phyloP scores from a whole-genome alignment of 2,113 vertebrate genomes.

The Etheostoma cragini region DNA sequence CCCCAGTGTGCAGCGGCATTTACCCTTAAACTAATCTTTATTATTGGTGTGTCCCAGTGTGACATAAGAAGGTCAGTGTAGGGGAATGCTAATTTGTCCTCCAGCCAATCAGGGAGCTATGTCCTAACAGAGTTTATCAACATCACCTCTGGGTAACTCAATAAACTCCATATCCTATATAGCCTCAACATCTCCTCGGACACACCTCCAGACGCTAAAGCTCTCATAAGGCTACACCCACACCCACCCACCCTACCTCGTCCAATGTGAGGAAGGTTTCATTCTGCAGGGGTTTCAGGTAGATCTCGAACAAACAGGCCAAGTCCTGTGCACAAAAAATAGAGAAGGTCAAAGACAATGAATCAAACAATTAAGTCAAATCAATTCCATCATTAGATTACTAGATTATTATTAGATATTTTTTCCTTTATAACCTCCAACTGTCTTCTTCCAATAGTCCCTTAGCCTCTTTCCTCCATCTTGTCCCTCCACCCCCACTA shows the following conservation, averaged over 20 bases:
- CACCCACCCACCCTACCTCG: conserved; percentile 85
- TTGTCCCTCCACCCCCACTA: conserved; percentile 5
- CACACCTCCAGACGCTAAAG: neutral
- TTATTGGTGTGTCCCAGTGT: conserved; percentile 39
- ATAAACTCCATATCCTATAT: conserved; percentile 27
- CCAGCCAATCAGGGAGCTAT: conserved; percentile 50
- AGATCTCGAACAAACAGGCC: conserved; percentile 93
- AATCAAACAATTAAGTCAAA: conserved; percentile 25
- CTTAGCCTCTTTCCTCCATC: conserved; percentile 30
- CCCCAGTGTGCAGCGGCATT: conserved; percentile 53
- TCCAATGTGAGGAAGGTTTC: conserved; percentile 96
- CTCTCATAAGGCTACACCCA: conserved; percentile 58
- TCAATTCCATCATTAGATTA: conserved; percentile 25
- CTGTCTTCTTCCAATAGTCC: conserved; percentile 21
- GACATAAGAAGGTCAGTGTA: conserved; percentile 47
- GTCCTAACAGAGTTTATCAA: conserved; percentile 33
- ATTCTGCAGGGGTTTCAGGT: conserved; percentile 94
- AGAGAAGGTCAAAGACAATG: conserved; percentile 31
- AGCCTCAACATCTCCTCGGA: conserved; percentile 4
- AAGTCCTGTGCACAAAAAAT: conserved; percentile 86
- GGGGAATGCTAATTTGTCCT: conserved; percentile 67
- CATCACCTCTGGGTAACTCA: conserved; percentile 46
- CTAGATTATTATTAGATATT: neutral
- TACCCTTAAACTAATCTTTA: conserved; percentile 36
- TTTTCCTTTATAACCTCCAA: conserved; percentile 48